These are phyloP conservation scores for Rhaphigaster nebulosa DNA, from an alignment of 2,888 invertebrate species.

Conservation along the genomic window DNA sequence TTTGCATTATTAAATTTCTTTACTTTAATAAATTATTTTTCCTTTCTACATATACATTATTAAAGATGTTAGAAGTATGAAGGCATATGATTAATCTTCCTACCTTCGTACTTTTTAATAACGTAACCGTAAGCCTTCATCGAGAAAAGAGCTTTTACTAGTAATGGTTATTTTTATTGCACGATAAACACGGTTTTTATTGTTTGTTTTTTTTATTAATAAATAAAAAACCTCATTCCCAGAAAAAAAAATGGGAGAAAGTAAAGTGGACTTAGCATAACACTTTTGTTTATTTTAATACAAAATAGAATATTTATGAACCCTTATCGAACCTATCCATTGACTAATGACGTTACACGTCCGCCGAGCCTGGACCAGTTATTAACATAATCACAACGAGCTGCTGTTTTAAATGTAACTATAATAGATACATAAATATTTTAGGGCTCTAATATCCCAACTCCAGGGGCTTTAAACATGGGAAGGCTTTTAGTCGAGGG, in stretches of 20 bases:
- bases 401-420: conserved; percentile 28
- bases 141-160: too few relatives aligned
- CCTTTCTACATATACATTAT: too few relatives aligned
- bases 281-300: conserved; percentile 1
- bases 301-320: conserved; percentile 1
- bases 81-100: too few relatives aligned
- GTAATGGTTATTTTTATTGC: too few relatives aligned
- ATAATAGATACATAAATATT: background rate
- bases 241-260: background rate
- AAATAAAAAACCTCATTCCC: too few relatives aligned
- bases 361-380: background rate
- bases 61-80: too few relatives aligned
- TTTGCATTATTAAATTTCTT: too few relatives aligned
- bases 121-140: too few relatives aligned
- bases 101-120: too few relatives aligned
- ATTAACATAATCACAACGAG: conserved; percentile 30
- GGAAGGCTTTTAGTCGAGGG: background rate
- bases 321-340: background rate
- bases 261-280: background rate
- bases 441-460: background rate
- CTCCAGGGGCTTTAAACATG: background rate
- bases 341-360: background rate
- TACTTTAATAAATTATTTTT: too few relatives aligned
- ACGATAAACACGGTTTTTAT: too few relatives aligned
- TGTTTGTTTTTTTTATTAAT: too few relatives aligned